Percentiles rank a stretch among this genome's conserved stretches.
These are phyloP conservation scores for Epicampocera succincta DNA, from an alignment of 2,888 invertebrate species.

Conservation along the genomic window DNA sequence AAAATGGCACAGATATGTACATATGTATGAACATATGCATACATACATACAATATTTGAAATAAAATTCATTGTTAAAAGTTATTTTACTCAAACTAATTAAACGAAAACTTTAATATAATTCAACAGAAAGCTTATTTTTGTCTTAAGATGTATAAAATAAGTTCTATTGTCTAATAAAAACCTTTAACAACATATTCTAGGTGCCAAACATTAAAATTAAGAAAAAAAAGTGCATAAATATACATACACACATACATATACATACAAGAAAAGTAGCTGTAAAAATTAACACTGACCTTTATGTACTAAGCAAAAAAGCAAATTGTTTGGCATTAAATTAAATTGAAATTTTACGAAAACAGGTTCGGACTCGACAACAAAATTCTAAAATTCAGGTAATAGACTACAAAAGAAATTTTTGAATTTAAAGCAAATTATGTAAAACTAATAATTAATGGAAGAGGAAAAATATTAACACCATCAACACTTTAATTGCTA, in stretches of 20 bases:
- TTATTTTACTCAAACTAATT: no score
- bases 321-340: constrained; percentile 59
- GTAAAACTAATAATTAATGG: constrained; percentile 19
- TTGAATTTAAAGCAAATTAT: constrained; percentile 22
- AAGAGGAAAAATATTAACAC: constrained; percentile 27
- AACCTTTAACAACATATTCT: constrained; percentile 23
- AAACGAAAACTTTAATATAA: no score
- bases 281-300: no score
- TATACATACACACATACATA: constrained; percentile 16
- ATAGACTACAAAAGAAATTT: constrained; percentile 70
- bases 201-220: constrained; percentile 70
- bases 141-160: no score
- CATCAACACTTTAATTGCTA: constrained; percentile 18
- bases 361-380: constrained; percentile 81
- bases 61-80: no score
- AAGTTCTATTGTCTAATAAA: no score
- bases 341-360: constrained; percentile 65
- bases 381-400: constrained; percentile 82
- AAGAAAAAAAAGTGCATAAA: constrained; percentile 46
- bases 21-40: no score
- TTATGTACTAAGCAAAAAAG: not conserved
- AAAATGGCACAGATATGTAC: no score
- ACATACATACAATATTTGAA: no score
- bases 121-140: no score
- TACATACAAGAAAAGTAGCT: not conserved